Percentiles rank a stretch among this genome's conserved stretches.
Conservation (phyloP, 2,113 vertebrate genomes). For the Brachyhypopomus gauderio region DNA sequence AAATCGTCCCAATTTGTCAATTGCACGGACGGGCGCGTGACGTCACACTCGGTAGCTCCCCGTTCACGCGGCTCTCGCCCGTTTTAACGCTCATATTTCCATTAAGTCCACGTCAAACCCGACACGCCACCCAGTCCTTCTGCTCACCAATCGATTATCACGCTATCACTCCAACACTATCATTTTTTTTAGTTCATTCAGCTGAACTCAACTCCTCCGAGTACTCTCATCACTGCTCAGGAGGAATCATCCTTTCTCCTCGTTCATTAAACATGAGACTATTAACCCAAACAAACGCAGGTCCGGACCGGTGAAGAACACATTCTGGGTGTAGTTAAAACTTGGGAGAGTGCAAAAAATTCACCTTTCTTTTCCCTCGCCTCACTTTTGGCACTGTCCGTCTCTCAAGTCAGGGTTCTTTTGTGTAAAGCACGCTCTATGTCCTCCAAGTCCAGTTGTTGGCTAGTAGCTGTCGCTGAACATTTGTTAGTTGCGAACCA, state of each 20-base stretch:
- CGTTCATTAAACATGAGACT: conserved; percentile 42
- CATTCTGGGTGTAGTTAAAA: conserved; percentile 1
- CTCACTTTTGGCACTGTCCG: conserved; percentile 50
- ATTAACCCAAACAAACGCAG: conserved; percentile 34
- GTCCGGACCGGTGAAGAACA: neutral
- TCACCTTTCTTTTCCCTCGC: conserved; percentile 46
- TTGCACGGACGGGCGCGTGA: conserved; percentile 23
- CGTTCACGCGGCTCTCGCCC: neutral
- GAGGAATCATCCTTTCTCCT: conserved; percentile 19
- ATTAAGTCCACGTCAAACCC: neutral
- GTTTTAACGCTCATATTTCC: conserved; percentile 26
- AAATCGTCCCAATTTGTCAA: conserved; percentile 3
- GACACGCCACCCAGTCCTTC: neutral
- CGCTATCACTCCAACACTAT: neutral
- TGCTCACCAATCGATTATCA: neutral
- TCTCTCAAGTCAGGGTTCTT: conserved; percentile 55
- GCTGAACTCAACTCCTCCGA: conserved; percentile 35
- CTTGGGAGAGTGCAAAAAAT: conserved; percentile 21
- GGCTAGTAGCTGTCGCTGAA: conserved; percentile 49
- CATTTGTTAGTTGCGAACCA: conserved; percentile 54
- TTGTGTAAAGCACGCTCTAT: conserved; percentile 55
- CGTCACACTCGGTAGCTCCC: conserved; percentile 29
- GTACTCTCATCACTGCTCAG: conserved; percentile 36
- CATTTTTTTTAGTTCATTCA: neutral
- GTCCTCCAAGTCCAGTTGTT: conserved; percentile 55